These are phyloP conservation scores for Oligia fasciuncula DNA, from an alignment of 2,888 invertebrate species.

Conservation along the genomic window DNA sequence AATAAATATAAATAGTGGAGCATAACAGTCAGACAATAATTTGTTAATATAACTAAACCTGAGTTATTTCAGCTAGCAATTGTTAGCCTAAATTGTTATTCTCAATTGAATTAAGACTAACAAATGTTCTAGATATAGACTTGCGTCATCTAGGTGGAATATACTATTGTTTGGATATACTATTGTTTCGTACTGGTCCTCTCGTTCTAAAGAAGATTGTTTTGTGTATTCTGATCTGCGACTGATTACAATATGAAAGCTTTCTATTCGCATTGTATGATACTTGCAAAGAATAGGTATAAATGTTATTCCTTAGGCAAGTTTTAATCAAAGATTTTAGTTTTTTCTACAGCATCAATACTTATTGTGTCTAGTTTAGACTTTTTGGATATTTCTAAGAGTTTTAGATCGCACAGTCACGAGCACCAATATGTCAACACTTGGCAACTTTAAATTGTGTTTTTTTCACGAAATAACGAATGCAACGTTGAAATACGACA, in stretches of 20 bases:
- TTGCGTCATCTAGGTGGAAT: slow-evolving; percentile 14
- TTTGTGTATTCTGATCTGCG: not conserved
- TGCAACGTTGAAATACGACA: too few relatives aligned
- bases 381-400: not conserved
- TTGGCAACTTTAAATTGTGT: too few relatives aligned
- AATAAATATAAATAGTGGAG: slow-evolving; percentile 37
- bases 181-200: not conserved
- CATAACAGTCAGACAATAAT: slow-evolving; percentile 4
- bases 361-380: not conserved
- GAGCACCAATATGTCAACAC: too few relatives aligned
- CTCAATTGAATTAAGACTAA: slow-evolving; percentile 48
- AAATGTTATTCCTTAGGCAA: not conserved
- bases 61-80: slow-evolving; percentile 51
- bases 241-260: too few relatives aligned
- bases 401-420: too few relatives aligned
- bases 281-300: not conserved
- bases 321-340: too few relatives aligned
- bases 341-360: too few relatives aligned
- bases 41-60: slow-evolving; percentile 37
- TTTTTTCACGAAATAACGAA: too few relatives aligned
- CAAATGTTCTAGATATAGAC: slow-evolving; percentile 33
- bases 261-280: too few relatives aligned
- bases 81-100: slow-evolving; percentile 54
- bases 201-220: not conserved
- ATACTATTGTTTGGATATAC: not conserved